Base-by-base conservation (phyloP, 2,113 vertebrate species). In the Leptocoma aspasia region DNA sequence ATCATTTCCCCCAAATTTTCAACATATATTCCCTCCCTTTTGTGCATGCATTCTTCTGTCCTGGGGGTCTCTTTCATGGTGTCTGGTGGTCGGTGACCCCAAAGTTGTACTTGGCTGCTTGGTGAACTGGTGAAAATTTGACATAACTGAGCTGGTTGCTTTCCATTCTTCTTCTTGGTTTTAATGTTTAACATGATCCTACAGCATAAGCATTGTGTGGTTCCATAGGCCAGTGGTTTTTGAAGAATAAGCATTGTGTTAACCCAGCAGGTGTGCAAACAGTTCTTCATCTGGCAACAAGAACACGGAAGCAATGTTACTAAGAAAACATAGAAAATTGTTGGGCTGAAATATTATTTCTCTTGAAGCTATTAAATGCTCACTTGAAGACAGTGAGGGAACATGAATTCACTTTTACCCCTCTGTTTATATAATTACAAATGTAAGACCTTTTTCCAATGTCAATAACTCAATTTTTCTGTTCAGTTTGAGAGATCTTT, bases 31-130 rank as follows among this genome's bases (percentile, higher is more conserved):
- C 18, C 14, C 13, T 41, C 5, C 31, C 16, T 9, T 68, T 52
- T 59, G 5, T 37, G 9, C 14, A 37, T 10, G 6, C 0, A 0
- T 59, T 59, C 9, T 44, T 66, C 63, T 77, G 7, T 52, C 11
- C 37, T 44, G 37, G 6, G 17, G 9, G 21, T 31, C 5, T 77
- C 17, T 37, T 31, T 77, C 1, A 1, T 37, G 17, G 14, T 52
- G 27, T 18, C 22, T 60, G 22, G 31, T 44, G 6, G 33, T 19
- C 0, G 0, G 11, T 59, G 44, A 44, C 33, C 27, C 45, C 53
- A 37, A 33, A 44, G 8, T 37, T 2, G 6, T 52, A 37, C 37
- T 52, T 77, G 33, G 33, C 45, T 60, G 11, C 33, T 68, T 52
- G 27, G 22, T 44, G 37, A 44, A 23, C 31, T 37, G 44, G 31